A percentile compares a stretch with the other conserved stretches of the same genome.
phyloP scores from a whole-genome alignment of 2,113 vertebrate species.

The Mugil cephalus region DNA sequence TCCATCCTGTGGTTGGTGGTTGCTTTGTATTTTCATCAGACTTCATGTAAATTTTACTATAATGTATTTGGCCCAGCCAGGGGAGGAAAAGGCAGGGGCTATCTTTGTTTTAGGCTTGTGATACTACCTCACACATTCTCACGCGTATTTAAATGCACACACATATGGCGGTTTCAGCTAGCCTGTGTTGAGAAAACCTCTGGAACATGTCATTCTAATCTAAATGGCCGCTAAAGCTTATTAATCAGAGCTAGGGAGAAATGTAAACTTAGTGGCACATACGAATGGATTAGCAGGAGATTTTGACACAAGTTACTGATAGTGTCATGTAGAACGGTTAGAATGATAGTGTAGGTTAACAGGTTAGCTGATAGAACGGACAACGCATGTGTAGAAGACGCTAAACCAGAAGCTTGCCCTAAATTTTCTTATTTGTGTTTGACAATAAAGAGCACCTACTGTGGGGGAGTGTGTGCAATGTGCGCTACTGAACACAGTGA shows the following conservation, averaged over 20 bases:
- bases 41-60: background rate
- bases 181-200: slow-evolving; percentile 6
- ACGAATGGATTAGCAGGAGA: slow-evolving; percentile 38
- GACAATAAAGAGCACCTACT: slow-evolving; percentile 1
- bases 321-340: slow-evolving; percentile 15
- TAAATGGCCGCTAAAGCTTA: slow-evolving; percentile 13
- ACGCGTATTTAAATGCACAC: background rate
- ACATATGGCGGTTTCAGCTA: background rate
- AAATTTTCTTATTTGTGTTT: slow-evolving; percentile 17
- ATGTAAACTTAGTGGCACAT: slow-evolving; percentile 59
- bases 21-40: background rate
- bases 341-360: slow-evolving; percentile 56
- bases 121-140: background rate
- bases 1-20: background rate
- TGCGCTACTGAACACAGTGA: background rate
- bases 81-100: background rate
- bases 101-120: slow-evolving; percentile 10
- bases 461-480: slow-evolving; percentile 6
- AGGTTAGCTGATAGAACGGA: slow-evolving; percentile 56
- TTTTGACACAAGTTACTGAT: slow-evolving; percentile 47
- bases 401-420: background rate
- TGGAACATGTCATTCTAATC: slow-evolving; percentile 21
- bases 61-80: background rate
- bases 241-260: slow-evolving; percentile 40
- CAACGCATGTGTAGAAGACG: slow-evolving; percentile 46